These are phyloP conservation scores for Catharus minimus DNA, from an alignment of 2,113 vertebrate species.

Conservation along the genomic window DNA sequence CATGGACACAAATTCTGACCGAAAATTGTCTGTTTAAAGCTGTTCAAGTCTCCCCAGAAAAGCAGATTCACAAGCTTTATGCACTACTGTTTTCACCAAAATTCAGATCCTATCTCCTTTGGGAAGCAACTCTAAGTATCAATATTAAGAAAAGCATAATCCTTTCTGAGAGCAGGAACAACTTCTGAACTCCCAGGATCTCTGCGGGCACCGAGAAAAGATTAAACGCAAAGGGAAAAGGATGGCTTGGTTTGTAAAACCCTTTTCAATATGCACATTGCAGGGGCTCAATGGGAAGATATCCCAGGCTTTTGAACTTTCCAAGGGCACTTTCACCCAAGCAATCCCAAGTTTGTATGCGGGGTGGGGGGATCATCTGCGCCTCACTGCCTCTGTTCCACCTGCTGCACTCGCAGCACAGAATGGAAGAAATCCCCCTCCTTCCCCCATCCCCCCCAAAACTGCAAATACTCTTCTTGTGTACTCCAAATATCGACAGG, in stretches of 20 bases:
- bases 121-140: not conserved
- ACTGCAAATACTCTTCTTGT: not conserved
- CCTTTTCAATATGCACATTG: conserved; percentile 36
- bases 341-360: not conserved
- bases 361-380: conserved; percentile 31
- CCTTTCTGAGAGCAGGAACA: conserved; percentile 12
- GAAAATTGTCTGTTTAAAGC: not conserved
- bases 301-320: conserved; percentile 36
- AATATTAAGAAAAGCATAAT: conserved; percentile 19
- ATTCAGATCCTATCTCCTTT: not conserved
- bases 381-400: conserved; percentile 41
- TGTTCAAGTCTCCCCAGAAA: not conserved
- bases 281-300: conserved; percentile 27
- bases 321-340: conserved; percentile 22
- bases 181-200: not conserved
- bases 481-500: fast-evolving
- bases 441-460: fast-evolving
- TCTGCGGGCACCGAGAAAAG: not conserved
- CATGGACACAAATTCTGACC: not conserved
- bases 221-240: not conserved
- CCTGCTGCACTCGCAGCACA: not conserved
- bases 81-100: not conserved
- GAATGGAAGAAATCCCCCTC: not conserved
- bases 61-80: not conserved
- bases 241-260: conserved; percentile 3